phyloP scores from a whole-genome alignment of 2,888 invertebrate genomes.

The Escarpia spicata region DNA sequence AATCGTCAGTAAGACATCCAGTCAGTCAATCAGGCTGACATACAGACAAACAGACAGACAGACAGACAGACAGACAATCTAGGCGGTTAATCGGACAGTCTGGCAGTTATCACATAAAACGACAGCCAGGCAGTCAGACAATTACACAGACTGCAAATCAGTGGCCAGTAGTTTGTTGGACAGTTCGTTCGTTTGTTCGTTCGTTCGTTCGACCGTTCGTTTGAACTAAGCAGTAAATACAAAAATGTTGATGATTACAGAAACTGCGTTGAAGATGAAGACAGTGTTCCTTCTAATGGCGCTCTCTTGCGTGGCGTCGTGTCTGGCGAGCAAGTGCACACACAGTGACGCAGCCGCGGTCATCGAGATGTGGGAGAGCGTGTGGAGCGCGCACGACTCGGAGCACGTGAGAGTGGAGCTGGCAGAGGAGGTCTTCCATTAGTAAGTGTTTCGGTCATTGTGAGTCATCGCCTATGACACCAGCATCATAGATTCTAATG shows the following conservation, averaged over 20 bases:
- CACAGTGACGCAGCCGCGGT: constrained; percentile 22
- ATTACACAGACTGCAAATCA: no score
- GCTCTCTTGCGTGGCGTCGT: not conserved
- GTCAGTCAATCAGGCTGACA: no score
- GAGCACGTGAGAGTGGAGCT: constrained; percentile 29
- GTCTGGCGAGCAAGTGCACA: not conserved
- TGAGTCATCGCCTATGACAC: no score
- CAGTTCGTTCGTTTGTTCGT: not conserved
- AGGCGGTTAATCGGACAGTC: no score
- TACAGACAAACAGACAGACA: no score
- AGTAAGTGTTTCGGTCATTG: constrained; percentile 29
- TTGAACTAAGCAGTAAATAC: not conserved
- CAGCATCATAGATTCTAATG: no score
- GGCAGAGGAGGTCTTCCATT: constrained; percentile 33
- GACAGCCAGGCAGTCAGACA: not conserved
- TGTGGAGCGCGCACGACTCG: constrained; percentile 35
- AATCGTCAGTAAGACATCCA: no score
- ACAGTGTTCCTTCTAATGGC: not conserved
- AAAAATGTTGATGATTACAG: not conserved
- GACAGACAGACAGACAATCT: no score
- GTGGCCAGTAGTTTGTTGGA: no score
- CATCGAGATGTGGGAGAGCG: constrained; percentile 28
- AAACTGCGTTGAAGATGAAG: not conserved
- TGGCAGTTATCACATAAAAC: no score
- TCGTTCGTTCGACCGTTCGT: not conserved